Base-by-base conservation (phyloP, 2,888 invertebrate species). In the Scaptodrosophila latifasciaeformis region DNA sequence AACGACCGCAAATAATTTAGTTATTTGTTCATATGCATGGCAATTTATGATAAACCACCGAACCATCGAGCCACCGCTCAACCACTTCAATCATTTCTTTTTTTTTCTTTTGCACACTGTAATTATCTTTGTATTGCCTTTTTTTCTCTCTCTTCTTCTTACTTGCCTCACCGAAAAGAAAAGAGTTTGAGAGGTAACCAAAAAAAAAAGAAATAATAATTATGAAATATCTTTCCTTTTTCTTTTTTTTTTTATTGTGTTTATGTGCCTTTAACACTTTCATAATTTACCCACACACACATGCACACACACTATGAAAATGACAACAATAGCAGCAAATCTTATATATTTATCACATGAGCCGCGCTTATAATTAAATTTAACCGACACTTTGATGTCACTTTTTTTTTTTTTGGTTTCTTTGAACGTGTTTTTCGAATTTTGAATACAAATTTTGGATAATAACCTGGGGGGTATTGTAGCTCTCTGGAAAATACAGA, bases 241-340 rank as follows among this genome's bases (percentile, higher is more conserved):
- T 47, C 18, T 42, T 43, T 37, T 12, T 13, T 29, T 59, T 18
- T 19, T 54, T 30, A 43, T 61, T 56, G 60, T 27, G 12, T 39
- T 54, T 37, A 54, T 37, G 9, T 37, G 29, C 37, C 40, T 60
- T 60, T 53, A 56, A 58, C 67, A 67, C 70, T 70, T 70, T 70
- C 70, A 70, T 70, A 61, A 70, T 60, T 59, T n/a, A 39, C 59
- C 18, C 9, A n/a, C 37, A 39, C n/a, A 48, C 31, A 7, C 42
- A 42, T 13, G 18, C 35, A 52, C 42, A 54, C 48, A 1, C 46
- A 49, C 37, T 49, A 44, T 6, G 12, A 51, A 46, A 56, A 59
- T 47, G 35, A 55, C 46, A 39, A 9, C 12, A 2, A 42, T 10
- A 1, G 30, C 48, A 37, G 6, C 40, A 21, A 24, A 35, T 10